These are phyloP conservation scores for Temnothorax longispinosus DNA, from an alignment of 1,140 invertebrate genomes.

Conservation along the genomic window DNA sequence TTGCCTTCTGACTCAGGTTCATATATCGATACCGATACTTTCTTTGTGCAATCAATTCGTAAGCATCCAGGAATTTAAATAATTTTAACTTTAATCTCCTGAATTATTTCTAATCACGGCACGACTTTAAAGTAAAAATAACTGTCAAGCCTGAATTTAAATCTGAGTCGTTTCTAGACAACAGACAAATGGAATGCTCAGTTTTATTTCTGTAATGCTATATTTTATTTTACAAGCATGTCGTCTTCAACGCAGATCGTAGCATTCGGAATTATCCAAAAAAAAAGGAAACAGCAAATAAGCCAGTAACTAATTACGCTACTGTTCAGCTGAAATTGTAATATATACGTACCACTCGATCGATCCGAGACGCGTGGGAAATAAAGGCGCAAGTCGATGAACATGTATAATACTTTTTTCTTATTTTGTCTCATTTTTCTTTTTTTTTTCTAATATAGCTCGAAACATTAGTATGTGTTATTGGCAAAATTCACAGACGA, in stretches of 20 bases:
- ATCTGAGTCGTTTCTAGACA: conserved; percentile 28
- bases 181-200: conserved; percentile 12
- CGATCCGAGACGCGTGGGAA: conserved; percentile 86
- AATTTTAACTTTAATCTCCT: not conserved
- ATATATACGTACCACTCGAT: conserved; percentile 86
- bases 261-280: conserved; percentile 34
- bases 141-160: not conserved
- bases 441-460: conserved; percentile 36
- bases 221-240: conserved; percentile 14
- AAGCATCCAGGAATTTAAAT: not conserved
- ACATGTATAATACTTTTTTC: conserved; percentile 80
- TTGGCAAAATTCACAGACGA: conserved; percentile 69
- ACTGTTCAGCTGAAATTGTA: conserved; percentile 74
- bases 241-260: conserved; percentile 22
- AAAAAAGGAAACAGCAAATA: conserved; percentile 78
- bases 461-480: conserved; percentile 61
- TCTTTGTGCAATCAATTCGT: not conserved
- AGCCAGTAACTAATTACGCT: conserved; percentile 76
- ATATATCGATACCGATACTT: not conserved
- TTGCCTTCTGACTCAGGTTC: conserved; percentile 17
- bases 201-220: not conserved
- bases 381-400: conserved; percentile 86
- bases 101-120: not conserved
- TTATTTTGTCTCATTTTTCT: conserved; percentile 57
- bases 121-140: not conserved